Evolutionary conservation across 2,797 vertebrate genomes (phyloP), one percentile per base, ranked within the genome.

Genomic region (Lophius americanus): DNA sequence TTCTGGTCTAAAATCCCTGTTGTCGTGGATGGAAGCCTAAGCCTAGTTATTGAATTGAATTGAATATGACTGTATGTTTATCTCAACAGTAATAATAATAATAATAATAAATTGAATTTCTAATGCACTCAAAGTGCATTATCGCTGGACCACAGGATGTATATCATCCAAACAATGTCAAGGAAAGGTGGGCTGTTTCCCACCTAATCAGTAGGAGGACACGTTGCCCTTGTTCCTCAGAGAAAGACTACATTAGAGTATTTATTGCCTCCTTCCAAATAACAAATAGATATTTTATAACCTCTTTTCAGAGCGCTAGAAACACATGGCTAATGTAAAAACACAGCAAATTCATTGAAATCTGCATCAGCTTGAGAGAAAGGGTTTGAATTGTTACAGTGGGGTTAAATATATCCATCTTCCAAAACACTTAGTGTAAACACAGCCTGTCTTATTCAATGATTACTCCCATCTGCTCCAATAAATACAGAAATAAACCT

Each of bases 391-490:
- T 46, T 51, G 38, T 64, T 7, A 23, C 32, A 11, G 33, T 4
- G 2, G 56, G 54, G 55, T 78, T 49, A 53, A 76, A 78, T 48
- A 13, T 60, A 58, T 70, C 51, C 6, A 14, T 41, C 47, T 64
- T 75, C 68, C 60, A 51, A 52, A 77, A 73, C 53, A 59, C 59
- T 64, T 62, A 39, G 51, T 23, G 23, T 23, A 32, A 79, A 76
- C 63, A 51, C 71, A 73, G 47, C 70, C 57, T 49, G 63, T 23
- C 49, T 47, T n/a, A 35, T 60, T 73, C 51, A 11, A 38, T 42
- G 23, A 53, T 64, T 68, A 61, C 75, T 73, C 66, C 78, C 51
- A 64, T 67, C 67, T 11, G 1, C 69, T 82, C 80, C 60, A 78
- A 69, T 71, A 65, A 81, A 72, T 64, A 68, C 60, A 59, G 66